Base-by-base conservation (phyloP, 2,888 invertebrate genomes). In the Tholera decimalis region DNA sequence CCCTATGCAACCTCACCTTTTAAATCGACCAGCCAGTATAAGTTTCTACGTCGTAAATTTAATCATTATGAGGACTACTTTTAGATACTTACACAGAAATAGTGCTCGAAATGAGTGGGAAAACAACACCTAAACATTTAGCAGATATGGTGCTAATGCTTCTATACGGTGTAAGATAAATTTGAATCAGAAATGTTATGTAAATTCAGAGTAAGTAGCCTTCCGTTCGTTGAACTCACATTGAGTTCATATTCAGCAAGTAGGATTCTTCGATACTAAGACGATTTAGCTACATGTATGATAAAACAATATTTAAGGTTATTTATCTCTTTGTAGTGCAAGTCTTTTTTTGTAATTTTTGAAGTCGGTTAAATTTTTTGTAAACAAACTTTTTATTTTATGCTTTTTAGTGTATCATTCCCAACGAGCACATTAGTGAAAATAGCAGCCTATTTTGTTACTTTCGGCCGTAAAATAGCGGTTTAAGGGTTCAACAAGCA, bases 191-290 rank as follows among this genome's bases (percentile, higher is more conserved):
- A 54, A 28, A 9, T 28, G 11, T 3, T 41, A 41, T 41, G 28
- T 24, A 22, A 56, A 59, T 54, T 37, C 5, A 30, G 39, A 58
- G 1, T 37, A 20, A 54, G 39, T 39, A 22, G 20, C 26, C 11
- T 20, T 39, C 18, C 39, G 41, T 18, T 37, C 13, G 22, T 60
- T 61, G 18, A 37, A 61, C 46, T 62, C 24, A 2, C 15, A 46
- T 30, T 24, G 15, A 37, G n/a, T 20, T n/a, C 18, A 18, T 24
- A 51, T 55, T 47, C 13, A 24, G 13, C 13, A 1, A 8, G 18
- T 15, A 33, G 49, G 26, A 18, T 49, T 54, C 6, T 7, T 28
- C 46, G 1, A n/a, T 15, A 2, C 7, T 30, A 30, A 8, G 18
- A 13, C 1, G 18, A 30, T 8, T 54, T 24, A 35, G 3, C 1